Base-by-base conservation (phyloP, 2,888 invertebrate species). In the Drosophila atroscutellata region DNA sequence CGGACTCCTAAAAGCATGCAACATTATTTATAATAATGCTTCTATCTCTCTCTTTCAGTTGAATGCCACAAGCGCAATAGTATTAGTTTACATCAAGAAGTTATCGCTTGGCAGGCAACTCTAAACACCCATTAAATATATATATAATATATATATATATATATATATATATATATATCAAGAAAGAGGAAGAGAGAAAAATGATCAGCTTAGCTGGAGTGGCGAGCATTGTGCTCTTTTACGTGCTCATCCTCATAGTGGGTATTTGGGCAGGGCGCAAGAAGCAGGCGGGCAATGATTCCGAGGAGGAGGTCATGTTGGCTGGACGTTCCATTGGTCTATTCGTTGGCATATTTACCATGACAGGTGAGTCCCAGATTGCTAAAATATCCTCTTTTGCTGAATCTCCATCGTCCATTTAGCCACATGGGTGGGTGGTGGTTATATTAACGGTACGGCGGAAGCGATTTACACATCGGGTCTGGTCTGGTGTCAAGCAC, bases 351-450 rank as follows among this genome's bases (percentile, higher is more conserved):
- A 98, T 99, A 89, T 99, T 99, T 92, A 99, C 99, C 36, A 99
- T 99, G 99, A 99, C 99, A 92, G 98, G 98, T 98, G 92, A 93
- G 92, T 80, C 18, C 28, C 2, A 7, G n/a, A 9, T 51, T 39
- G 28, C n/a, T 30, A 5, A 37, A 8, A 15, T 13, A 24, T 36
- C 18, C 26, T 7, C n/a, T 42, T 7, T 18, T 37, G 8, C 3
- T 34, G 7, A 8, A 45, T 47, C 3, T 24, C 36, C 30, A n/a
- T 32, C 8, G 24, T 45, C 15, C 45, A 45, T 93, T 28, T 93
- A 98, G 99, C 99, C 54, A 99, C 99, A 20, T 99, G 99, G 99
- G 99, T 99, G 60, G 99, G 99, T 75, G 99, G 99, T 50, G 99
- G 99, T 58, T 99, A 99, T 94, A 99, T 99, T 93, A 99, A 99